Evolutionary conservation across 1,140 invertebrate genomes (phyloP).

Genomic region (Sinella curviseta): DNA sequence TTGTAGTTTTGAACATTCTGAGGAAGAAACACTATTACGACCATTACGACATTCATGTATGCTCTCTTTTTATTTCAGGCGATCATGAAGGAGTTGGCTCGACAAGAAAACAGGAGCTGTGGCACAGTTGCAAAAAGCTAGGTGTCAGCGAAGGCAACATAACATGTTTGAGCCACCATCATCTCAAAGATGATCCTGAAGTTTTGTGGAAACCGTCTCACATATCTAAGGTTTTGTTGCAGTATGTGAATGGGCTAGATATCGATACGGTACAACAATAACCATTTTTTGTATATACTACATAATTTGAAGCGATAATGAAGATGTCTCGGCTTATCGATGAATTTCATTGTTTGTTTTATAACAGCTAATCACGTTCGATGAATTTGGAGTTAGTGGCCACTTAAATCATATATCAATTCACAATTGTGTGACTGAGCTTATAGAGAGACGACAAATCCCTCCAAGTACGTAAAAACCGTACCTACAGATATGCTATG

Average conservation of each 20-base stretch:
- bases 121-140: constrained; percentile 71
- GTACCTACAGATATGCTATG: background rate
- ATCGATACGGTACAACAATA: constrained; percentile 66
- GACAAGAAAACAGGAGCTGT: constrained; percentile 73
- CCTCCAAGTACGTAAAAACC: constrained; percentile 65
- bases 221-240: constrained; percentile 70
- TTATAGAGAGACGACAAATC: constrained; percentile 72
- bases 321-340: background rate
- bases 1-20: background rate
- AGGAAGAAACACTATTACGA: background rate
- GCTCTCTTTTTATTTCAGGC: constrained; percentile 60
- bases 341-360: constrained; percentile 17
- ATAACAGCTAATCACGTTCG: constrained; percentile 78
- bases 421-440: constrained; percentile 73
- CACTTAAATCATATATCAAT: constrained; percentile 86
- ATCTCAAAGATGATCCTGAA: constrained; percentile 73
- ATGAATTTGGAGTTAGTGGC: constrained; percentile 81
- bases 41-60: background rate
- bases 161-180: constrained; percentile 67
- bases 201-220: constrained; percentile 73
- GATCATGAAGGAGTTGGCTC: constrained; percentile 70
- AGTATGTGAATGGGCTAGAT: constrained; percentile 70
- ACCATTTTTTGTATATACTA: background rate
- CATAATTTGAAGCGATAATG: background rate
- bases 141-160: constrained; percentile 77